A percentile compares a stretch with the other conserved stretches of the same genome.
phyloP scores from a whole-genome alignment of 37 sponge, comb jelly and placozoan species.

The Haliclona indistincta region DNA sequence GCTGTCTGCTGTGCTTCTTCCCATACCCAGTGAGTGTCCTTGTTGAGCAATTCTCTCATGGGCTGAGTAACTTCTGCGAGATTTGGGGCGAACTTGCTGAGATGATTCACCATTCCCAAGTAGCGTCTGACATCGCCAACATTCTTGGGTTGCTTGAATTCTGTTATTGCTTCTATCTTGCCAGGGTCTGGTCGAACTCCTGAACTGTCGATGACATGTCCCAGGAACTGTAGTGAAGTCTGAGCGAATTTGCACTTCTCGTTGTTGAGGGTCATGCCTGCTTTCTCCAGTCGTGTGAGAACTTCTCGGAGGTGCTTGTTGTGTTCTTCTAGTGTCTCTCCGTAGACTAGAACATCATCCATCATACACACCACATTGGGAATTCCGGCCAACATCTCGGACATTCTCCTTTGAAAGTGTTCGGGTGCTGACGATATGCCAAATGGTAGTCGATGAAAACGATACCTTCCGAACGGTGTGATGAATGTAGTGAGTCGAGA shows the following conservation, averaged over 20 bases:
- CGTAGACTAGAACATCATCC: slow-evolving; percentile 17
- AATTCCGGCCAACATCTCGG: slow-evolving; percentile 14
- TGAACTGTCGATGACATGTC: slow-evolving; percentile 32
- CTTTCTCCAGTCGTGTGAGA: background rate
- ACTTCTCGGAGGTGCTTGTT: slow-evolving; percentile 2
- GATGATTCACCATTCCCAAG: slow-evolving; percentile 46
- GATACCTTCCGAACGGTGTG: slow-evolving; percentile 55
- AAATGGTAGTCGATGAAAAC: slow-evolving; percentile 73
- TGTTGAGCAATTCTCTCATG: slow-evolving; percentile 24
- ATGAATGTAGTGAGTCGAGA: slow-evolving; percentile 45
- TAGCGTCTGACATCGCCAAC: slow-evolving; percentile 19
- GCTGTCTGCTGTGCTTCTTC: slow-evolving; percentile 22
- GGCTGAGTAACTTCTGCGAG: slow-evolving; percentile 20
- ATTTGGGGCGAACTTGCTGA: slow-evolving; percentile 25
- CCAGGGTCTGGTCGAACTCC: slow-evolving; percentile 4
- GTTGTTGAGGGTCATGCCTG: slow-evolving; percentile 20
- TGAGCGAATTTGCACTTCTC: slow-evolving; percentile 9
- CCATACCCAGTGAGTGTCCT: slow-evolving; percentile 33
- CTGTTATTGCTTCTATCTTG: slow-evolving; percentile 6
- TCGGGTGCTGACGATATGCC: slow-evolving; percentile 64
- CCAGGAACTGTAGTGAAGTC: slow-evolving; percentile 20
- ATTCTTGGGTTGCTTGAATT: background rate
- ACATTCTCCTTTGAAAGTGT: slow-evolving; percentile 75
- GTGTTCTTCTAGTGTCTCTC: slow-evolving; percentile 7
- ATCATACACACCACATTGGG: too few species aligned